Percentiles rank a stretch among this genome's conserved stretches.
Conservation (phyloP, 1,140 invertebrate genomes). For the Cotesia vestalis region DNA sequence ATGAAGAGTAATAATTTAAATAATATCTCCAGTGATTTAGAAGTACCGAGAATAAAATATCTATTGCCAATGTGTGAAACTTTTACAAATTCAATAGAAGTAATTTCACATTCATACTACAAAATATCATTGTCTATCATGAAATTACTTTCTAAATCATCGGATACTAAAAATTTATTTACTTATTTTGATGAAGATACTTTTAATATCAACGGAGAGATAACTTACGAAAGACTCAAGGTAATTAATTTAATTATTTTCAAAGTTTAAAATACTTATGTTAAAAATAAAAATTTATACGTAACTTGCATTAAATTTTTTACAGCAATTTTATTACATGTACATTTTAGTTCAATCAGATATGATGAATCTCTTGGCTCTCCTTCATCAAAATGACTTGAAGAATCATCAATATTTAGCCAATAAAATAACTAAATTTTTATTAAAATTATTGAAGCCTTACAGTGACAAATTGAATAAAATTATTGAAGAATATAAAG, state of each 20-base stretch:
- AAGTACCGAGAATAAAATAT: conserved; percentile 47
- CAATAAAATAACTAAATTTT: conserved; percentile 39
- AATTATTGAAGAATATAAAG: conserved; percentile 47
- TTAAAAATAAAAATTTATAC: too few species aligned
- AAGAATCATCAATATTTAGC: conserved; percentile 44
- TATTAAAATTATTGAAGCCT: conserved; percentile 40
- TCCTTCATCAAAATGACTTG: conserved; percentile 43
- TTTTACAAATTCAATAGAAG: conserved; percentile 49
- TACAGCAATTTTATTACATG: conserved; percentile 56
- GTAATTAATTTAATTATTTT: conserved; percentile 41
- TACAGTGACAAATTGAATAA: conserved; percentile 45
- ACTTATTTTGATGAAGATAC: conserved; percentile 47
- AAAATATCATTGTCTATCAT: conserved; percentile 44
- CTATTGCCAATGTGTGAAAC: conserved; percentile 50
- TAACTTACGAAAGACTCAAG: conserved; percentile 52
- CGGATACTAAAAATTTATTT: conserved; percentile 40
- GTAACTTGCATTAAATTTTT: conserved; percentile 16
- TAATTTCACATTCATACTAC: conserved; percentile 48
- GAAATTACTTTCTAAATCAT: conserved; percentile 43
- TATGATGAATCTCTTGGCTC: conserved; percentile 53
- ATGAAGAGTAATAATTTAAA: too few species aligned
- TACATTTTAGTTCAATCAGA: conserved; percentile 60
- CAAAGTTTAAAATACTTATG: too few species aligned
- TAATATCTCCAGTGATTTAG: conserved; percentile 44
- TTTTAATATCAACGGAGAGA: conserved; percentile 48